Percentiles rank a stretch among this genome's conserved stretches.
Evolutionary conservation across 1,140 invertebrate species (phyloP).

Genomic region (Venustaconcha ellipsiformis): DNA sequence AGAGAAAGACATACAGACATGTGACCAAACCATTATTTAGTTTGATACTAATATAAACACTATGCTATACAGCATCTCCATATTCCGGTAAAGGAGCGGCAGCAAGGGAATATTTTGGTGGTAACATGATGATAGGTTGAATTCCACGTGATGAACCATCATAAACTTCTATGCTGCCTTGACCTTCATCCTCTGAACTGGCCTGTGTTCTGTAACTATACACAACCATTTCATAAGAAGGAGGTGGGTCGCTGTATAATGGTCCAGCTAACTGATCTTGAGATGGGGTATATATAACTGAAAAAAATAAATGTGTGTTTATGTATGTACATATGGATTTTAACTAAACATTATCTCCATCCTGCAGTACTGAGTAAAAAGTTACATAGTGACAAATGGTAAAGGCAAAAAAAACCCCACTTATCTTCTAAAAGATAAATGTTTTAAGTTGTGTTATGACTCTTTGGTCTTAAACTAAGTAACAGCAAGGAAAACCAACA

Average conservation of each 20-base stretch:
- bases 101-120: conserved; percentile 49
- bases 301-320: conserved; percentile 14
- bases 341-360: too few relatives aligned
- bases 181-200: conserved; percentile 4
- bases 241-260: conserved; percentile 38
- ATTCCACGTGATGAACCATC: conserved; percentile 20
- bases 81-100: conserved; percentile 43
- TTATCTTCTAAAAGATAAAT: too few relatives aligned
- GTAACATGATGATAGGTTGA: conserved; percentile 37
- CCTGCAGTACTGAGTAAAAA: too few relatives aligned
- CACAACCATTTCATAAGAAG: conserved; percentile 47
- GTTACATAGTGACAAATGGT: too few relatives aligned
- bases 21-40: too few relatives aligned
- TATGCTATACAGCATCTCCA: conserved; percentile 32
- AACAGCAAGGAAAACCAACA: too few relatives aligned
- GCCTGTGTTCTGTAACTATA: conserved; percentile 4
- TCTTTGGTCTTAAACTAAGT: too few relatives aligned
- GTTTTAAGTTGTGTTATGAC: too few relatives aligned
- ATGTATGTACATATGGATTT: neutral
- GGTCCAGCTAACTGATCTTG: conserved; percentile 42
- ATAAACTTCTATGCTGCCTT: conserved; percentile 18
- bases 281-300: conserved; percentile 52
- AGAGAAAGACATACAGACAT: too few relatives aligned
- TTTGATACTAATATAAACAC: neutral
- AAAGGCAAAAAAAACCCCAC: too few relatives aligned